Evolutionary conservation across 2,797 vertebrate species (phyloP).

Genomic region (Masticophis lateralis): DNA sequence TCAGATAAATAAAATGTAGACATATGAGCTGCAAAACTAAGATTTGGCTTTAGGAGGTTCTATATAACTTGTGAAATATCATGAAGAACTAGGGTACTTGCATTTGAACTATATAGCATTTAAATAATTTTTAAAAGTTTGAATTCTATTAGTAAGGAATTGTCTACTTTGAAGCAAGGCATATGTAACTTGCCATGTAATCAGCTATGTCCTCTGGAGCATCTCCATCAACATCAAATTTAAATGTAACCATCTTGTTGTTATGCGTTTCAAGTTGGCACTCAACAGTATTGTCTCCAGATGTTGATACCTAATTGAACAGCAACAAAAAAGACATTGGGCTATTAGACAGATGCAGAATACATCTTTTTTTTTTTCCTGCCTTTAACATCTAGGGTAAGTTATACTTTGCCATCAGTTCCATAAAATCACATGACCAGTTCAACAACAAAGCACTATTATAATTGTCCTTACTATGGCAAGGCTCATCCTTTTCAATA

Average conservation of each 20-base stretch:
- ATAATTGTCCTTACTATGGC: neutral
- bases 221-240: constrained; percentile 93
- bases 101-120: neutral
- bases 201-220: constrained; percentile 91
- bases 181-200: constrained; percentile 81
- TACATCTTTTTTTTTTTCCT: neutral
- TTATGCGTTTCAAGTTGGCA: constrained; percentile 94
- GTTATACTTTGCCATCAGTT: neutral
- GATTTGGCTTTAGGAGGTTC: neutral
- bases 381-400: neutral
- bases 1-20: neutral
- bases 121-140: neutral
- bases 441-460: neutral
- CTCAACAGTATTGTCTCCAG: constrained; percentile 93
- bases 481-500: neutral
- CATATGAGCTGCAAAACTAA: neutral
- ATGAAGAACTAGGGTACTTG: neutral
- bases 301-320: constrained; percentile 79
- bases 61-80: neutral
- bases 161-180: neutral
- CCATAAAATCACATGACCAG: neutral
- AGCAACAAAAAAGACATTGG: constrained; percentile 5
- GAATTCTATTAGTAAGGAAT: neutral
- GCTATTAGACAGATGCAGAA: neutral
- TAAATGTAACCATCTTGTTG: constrained; percentile 97